Evolutionary conservation across 2,797 vertebrate genomes (phyloP), one percentile per base, ranked within the genome.

Genomic region (Melopsittacus undulatus): DNA sequence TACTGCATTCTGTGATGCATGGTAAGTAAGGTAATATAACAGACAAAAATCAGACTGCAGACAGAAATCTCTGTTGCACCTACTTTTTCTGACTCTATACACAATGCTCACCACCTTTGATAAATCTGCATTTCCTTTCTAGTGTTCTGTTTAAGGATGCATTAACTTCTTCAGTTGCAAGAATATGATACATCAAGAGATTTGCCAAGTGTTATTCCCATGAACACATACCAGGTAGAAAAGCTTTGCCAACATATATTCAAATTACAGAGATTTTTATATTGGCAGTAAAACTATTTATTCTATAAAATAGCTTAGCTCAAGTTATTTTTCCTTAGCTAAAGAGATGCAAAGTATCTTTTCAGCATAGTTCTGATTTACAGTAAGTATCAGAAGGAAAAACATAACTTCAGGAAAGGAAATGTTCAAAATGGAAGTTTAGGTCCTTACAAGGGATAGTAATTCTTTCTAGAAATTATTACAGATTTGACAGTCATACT

Each of bases 241-340:
- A 73, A 93, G 43, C 29, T 81, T 81, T 78, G 86, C 46, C 66
- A 73, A 88, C 40, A 77, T 73, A 74, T 26, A 94, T 83, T 88
- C 59, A 86, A 82, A 83, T 91, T 83, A 91, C 73, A 40, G 68
- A 89, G 52, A 66, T 42, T 73, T 69, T 83, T 46, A 69, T 59
- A 69, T 1, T 19, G 66, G 59, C 56, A 84, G 70, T 79, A 89
- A 94, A 91, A 56, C 17, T 67, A 62, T 51, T 83, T 88, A 45
- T 73, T 72, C 54, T 79, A 24, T 61, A 52, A 92, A 92, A 88
- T 4, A 81, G 46, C 52, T 64, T 68, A 74, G 61, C 66, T 80
- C 52, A 86, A 82, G 67, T 77, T 87, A 87, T 24, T 92, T 62
- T 80, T 83, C 69, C 69, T 78, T 46, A 93, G 45, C 75, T 88